phyloP scores from a whole-genome alignment of 2,888 invertebrate species.

The Isoperla grammatica region DNA sequence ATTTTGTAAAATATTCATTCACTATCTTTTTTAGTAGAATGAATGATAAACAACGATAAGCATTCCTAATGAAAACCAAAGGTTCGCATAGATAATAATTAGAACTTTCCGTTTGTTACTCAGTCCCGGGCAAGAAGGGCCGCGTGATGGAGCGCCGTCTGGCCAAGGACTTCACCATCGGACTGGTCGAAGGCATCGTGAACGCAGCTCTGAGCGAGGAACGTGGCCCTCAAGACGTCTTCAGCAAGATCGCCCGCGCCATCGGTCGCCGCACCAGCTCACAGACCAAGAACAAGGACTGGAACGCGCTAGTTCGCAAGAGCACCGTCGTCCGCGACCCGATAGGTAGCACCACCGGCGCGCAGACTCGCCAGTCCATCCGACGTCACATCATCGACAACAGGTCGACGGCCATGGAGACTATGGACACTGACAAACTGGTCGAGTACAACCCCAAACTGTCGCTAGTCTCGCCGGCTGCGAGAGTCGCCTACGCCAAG shows the following conservation, averaged over 20 bases:
- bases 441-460: conserved; percentile 78
- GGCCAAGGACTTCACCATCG: conserved; percentile 86
- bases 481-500: conserved; percentile 80
- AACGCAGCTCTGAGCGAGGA: conserved; percentile 64
- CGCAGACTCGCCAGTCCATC: conserved; percentile 63
- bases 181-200: conserved; percentile 76
- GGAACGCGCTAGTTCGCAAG: conserved; percentile 72
- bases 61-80: too few relatives aligned
- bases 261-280: conserved; percentile 54
- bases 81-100: too few relatives aligned
- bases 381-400: conserved; percentile 63
- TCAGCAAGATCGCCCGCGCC: conserved; percentile 75
- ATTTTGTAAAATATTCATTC: too few relatives aligned
- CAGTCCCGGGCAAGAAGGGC: conserved; percentile 76
- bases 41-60: too few relatives aligned
- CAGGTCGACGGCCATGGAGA: conserved; percentile 54
- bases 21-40: too few relatives aligned
- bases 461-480: conserved; percentile 66
- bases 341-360: conserved; percentile 70
- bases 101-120: conserved; percentile 32
- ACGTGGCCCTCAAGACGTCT: conserved; percentile 65
- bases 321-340: conserved; percentile 66
- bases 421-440: conserved; percentile 67
- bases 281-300: conserved; percentile 51
- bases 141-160: conserved; percentile 81